Percentiles rank a stretch among this genome's conserved stretches.
Conservation (phyloP, 2,113 vertebrate species). For the Syngnathoides biaculeatus region DNA sequence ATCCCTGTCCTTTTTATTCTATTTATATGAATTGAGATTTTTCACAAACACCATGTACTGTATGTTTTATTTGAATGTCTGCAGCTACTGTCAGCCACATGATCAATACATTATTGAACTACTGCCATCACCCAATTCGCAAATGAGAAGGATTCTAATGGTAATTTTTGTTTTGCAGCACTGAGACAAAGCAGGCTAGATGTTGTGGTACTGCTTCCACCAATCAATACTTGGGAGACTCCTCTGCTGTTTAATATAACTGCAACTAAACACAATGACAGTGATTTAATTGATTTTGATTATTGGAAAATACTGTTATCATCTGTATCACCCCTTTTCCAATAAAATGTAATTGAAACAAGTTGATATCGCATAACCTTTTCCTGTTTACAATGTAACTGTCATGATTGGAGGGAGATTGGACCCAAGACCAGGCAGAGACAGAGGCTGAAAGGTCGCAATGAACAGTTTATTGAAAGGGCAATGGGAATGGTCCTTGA, state of each 20-base stretch:
- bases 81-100: too few species aligned
- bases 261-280: background rate
- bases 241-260: background rate
- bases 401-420: too few species aligned
- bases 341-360: slow-evolving; percentile 3
- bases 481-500: too few species aligned
- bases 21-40: too few species aligned
- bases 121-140: too few species aligned
- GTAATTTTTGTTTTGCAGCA: slow-evolving; percentile 32
- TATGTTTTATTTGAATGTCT: too few species aligned
- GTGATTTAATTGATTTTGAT: background rate
- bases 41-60: too few species aligned
- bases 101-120: too few species aligned
- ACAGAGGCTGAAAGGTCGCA: too few species aligned
- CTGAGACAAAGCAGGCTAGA: slow-evolving; percentile 5
- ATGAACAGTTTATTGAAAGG: too few species aligned
- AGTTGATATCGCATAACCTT: background rate
- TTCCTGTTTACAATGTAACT: background rate
- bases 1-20: too few species aligned
- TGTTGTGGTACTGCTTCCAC: background rate
- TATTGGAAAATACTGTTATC: slow-evolving; percentile 10
- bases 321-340: slow-evolving; percentile 1
- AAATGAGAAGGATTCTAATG: slow-evolving; percentile 2
- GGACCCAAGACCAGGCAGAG: too few species aligned
- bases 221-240: background rate